Percentiles rank a stretch among this genome's conserved stretches.
Conservation (phyloP, 2,797 vertebrate genomes). For the Rhadinocentrus ornatus region DNA sequence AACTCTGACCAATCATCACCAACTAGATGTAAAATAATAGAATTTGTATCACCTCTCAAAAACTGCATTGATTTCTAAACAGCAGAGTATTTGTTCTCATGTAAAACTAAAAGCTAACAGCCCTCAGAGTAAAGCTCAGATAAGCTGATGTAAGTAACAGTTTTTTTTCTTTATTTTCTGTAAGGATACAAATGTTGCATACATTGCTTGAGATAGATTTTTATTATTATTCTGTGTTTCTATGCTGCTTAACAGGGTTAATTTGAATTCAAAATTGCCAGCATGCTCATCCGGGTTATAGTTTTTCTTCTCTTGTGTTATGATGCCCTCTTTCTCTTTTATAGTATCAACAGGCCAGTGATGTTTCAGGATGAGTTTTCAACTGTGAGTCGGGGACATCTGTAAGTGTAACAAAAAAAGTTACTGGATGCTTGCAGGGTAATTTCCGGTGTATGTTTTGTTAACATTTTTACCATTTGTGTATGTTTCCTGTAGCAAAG, state of each 20-base stretch:
- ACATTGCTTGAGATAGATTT: neutral
- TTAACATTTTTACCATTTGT: neutral
- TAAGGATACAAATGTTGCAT: neutral
- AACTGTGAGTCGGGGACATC: constrained; percentile 36
- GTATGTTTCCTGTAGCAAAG: constrained; percentile 47
- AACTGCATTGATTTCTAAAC: neutral
- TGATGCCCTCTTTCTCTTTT: neutral
- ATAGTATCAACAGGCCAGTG: constrained; percentile 34
- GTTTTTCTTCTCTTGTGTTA: neutral
- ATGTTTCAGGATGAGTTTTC: constrained; percentile 37
- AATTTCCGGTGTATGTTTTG: neutral
- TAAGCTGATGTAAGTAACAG: neutral
- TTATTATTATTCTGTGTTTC: neutral
- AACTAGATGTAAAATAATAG: neutral
- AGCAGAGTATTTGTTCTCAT: neutral
- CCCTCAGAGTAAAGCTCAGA: too few relatives aligned
- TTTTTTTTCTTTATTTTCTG: neutral
- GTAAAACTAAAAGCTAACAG: neutral
- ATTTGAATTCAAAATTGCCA: neutral
- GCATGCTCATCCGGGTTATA: neutral
- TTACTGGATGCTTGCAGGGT: neutral
- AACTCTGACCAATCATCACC: neutral
- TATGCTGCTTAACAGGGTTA: neutral
- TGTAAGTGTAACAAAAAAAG: constrained; percentile 49
- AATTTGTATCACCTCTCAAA: too few relatives aligned